Evolutionary conservation across 1,140 invertebrate species (phyloP), one percentile per base, ranked within the genome.

Genomic region (Papilio machaon): DNA sequence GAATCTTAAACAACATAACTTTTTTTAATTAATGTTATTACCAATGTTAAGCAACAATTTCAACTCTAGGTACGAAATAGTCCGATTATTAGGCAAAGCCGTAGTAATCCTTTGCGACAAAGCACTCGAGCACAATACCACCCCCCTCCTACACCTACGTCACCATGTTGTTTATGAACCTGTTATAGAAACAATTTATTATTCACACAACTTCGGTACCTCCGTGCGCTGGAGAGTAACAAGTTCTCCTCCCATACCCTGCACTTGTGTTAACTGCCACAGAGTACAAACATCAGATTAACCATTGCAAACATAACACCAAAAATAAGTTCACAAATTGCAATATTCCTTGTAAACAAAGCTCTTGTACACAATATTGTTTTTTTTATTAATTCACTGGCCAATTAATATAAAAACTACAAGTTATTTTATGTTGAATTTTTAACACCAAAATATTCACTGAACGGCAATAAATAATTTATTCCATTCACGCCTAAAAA

Each of bases 161-260:
- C 64, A 70, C 64, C 64, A 23, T 35, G 23, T 70, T 70, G 64
- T 70, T 70, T 70, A 70, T 70, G 64, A 70, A 70, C 30, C 64
- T 70, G 30, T 70, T 70, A 70, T 70, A 70, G 64, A 70, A 70
- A 70, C 64, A 70, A 70, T 70, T 35, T 38, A 70, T 70, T 70
- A 70, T 70, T 70, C 64, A 70, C 23, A 70, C 64, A 70, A 70
- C 64, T 70, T 70, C 35, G 64, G 64, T 70, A 70, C 64, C 64
- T 38, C 64, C 30, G 64, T 64, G 23, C 30, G 30, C 64, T 23
- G 64, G 23, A 70, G 23, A 70, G 64, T 70, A 70, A 70, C 64
- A 70, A 70, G 64, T 70, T 70, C 64, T 54, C 64, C 30, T 35
- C 30, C 64, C 64, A 70, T 70, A 70, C 64, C 30, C 3, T 70